Percentiles rank a stretch among this genome's conserved stretches.
Evolutionary conservation across 1,140 invertebrate species (phyloP).

Genomic region (Samia ricini): DNA sequence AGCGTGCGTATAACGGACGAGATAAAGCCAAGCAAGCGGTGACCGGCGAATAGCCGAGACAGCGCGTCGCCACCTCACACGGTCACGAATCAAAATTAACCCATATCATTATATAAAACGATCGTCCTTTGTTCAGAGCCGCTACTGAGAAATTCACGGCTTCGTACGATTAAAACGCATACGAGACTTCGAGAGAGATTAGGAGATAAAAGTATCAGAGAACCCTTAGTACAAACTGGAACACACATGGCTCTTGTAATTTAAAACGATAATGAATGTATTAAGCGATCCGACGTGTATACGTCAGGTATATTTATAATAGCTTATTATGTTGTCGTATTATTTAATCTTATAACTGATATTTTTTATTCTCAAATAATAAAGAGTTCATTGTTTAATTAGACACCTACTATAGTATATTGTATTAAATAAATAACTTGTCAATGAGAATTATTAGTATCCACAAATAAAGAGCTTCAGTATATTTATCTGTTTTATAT

Average conservation of each 20-base stretch:
- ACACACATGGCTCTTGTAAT: not conserved
- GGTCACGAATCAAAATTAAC: slow-evolving; percentile 29
- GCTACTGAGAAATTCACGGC: slow-evolving; percentile 23
- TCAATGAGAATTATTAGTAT: not conserved
- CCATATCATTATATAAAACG: slow-evolving; percentile 35
- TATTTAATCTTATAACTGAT: not conserved
- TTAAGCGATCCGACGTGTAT: not conserved
- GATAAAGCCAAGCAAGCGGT: slow-evolving; percentile 28
- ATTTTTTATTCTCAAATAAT: not conserved
- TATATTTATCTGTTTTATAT: not conserved
- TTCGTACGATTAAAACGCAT: slow-evolving; percentile 17
- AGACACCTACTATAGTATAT: not conserved
- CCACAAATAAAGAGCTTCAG: not conserved
- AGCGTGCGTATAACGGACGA: slow-evolving; percentile 24
- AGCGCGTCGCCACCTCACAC: slow-evolving; percentile 41
- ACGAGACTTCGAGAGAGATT: slow-evolving; percentile 14
- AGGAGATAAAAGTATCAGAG: slow-evolving; percentile 23
- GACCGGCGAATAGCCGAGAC: slow-evolving; percentile 35
- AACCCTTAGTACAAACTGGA: slow-evolving; percentile 3
- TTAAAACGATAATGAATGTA: not conserved
- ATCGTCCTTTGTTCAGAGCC: slow-evolving; percentile 27
- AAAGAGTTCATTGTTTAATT: not conserved
- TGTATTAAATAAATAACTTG: not conserved
- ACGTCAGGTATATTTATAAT: not conserved
- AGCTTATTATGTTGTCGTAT: not conserved